These are phyloP conservation scores for Psittacula derbiana DNA, from an alignment of 2,797 vertebrate species.

Conservation along the genomic window DNA sequence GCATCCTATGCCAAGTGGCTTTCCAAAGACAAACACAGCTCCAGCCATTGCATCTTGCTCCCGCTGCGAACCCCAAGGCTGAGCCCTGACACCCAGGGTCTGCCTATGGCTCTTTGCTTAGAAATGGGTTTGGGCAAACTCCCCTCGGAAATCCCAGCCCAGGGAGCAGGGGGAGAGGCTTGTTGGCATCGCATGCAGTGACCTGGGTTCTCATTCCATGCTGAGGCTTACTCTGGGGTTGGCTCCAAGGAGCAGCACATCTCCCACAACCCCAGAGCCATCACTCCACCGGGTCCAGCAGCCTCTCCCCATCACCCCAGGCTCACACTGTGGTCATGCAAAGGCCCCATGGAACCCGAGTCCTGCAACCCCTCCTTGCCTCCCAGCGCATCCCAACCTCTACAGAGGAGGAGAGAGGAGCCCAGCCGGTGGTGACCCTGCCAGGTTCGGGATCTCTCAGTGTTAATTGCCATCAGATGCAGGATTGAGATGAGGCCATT, in stretches of 20 bases:
- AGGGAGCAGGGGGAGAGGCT: rapidly evolving
- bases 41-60: not conserved
- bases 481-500: not conserved
- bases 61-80: not conserved
- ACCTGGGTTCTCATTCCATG: not conserved
- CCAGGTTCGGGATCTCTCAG: not conserved
- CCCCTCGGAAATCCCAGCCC: not conserved
- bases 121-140: not conserved
- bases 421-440: not conserved
- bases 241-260: not conserved
- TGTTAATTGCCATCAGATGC: not conserved
- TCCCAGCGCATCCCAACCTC: not conserved
- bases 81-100: not conserved
- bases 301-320: not conserved
- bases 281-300: rapidly evolving
- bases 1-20: not conserved
- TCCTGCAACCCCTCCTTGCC: not conserved
- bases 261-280: not conserved
- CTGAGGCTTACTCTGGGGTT: not conserved
- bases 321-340: rapidly evolving
- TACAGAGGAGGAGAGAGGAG: rapidly evolving
- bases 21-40: not conserved
- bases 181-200: not conserved
- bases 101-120: not conserved
- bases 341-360: rapidly evolving